Evolutionary conservation across 2,113 vertebrate genomes (phyloP).

Genomic region (Paramisgurnus dabryanus): DNA sequence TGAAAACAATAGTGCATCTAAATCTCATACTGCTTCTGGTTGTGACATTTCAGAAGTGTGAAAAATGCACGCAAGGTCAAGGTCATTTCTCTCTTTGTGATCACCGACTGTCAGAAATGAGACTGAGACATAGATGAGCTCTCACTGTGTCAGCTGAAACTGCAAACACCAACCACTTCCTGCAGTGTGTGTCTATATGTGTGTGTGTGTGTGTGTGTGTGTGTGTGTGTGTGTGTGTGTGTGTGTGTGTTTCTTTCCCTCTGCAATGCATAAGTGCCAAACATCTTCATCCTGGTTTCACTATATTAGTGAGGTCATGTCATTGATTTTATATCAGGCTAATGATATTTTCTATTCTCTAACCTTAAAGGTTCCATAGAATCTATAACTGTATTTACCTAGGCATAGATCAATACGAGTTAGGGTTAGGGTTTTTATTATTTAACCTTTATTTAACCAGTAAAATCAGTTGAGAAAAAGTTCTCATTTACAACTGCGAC

Average conservation of each 20-base stretch:
- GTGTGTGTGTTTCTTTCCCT: constrained; percentile 23
- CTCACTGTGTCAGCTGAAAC: constrained; percentile 54
- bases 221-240: constrained; percentile 21
- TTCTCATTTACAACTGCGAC: too few relatives aligned
- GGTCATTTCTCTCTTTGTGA: not conserved
- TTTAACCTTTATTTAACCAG: too few relatives aligned
- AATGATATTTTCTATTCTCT: too few relatives aligned
- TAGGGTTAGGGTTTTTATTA: too few relatives aligned
- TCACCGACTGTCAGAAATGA: constrained; percentile 2
- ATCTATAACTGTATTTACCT: too few relatives aligned
- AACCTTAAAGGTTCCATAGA: too few relatives aligned
- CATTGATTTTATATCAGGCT: too few relatives aligned
- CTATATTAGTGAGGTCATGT: too few relatives aligned
- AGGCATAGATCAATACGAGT: too few relatives aligned
- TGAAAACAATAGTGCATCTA: too few relatives aligned
- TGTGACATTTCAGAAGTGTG: not conserved
- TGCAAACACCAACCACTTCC: constrained; percentile 51
- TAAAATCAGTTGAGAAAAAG: too few relatives aligned
- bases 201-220: constrained; percentile 30
- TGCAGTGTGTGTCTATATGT: constrained; percentile 38
- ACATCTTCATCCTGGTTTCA: not conserved
- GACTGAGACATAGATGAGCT: constrained; percentile 20
- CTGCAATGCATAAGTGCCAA: not conserved
- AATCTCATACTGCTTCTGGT: not conserved
- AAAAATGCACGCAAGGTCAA: not conserved